A percentile compares a stretch with the other conserved stretches of the same genome.
Evolutionary conservation across 1,140 invertebrate genomes (phyloP).

Genomic region (Zaprionus camerounensis): DNA sequence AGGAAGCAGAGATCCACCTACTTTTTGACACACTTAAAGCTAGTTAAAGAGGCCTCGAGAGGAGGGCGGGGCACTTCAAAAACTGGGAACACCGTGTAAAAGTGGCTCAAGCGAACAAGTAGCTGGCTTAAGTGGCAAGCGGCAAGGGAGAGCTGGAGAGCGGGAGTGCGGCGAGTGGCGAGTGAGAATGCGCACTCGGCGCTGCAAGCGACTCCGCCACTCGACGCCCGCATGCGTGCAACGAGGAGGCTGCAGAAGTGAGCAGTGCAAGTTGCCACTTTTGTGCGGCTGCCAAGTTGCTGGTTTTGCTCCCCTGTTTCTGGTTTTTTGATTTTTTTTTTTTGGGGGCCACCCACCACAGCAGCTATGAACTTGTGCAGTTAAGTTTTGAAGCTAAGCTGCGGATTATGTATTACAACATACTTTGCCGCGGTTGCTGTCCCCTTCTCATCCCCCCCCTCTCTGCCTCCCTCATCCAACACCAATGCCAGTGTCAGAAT

Average conservation of each 20-base stretch:
- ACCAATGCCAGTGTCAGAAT: background rate
- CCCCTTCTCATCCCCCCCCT: background rate
- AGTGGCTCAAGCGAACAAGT: conserved; percentile 53
- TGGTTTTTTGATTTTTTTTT: conserved; percentile 6
- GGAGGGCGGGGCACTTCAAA: conserved; percentile 33
- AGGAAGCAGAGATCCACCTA: background rate
- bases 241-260: conserved; percentile 36
- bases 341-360: conserved; percentile 30
- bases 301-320: background rate
- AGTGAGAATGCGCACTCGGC: conserved; percentile 17
- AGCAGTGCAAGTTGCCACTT: conserved; percentile 42
- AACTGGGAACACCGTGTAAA: conserved; percentile 37
- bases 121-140: conserved; percentile 58
- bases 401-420: conserved; percentile 68
- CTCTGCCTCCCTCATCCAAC: no score
- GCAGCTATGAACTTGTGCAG: conserved; percentile 79
- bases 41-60: background rate
- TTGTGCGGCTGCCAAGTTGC: conserved; percentile 36
- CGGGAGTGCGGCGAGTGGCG: background rate
- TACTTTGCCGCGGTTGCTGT: conserved; percentile 67
- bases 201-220: conserved; percentile 3
- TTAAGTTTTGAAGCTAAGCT: conserved; percentile 80
- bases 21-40: conserved; percentile 9
- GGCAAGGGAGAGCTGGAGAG: conserved; percentile 47
- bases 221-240: conserved; percentile 52